Evolutionary conservation across 2,113 vertebrate genomes (phyloP).

Genomic region (Scortum barcoo): DNA sequence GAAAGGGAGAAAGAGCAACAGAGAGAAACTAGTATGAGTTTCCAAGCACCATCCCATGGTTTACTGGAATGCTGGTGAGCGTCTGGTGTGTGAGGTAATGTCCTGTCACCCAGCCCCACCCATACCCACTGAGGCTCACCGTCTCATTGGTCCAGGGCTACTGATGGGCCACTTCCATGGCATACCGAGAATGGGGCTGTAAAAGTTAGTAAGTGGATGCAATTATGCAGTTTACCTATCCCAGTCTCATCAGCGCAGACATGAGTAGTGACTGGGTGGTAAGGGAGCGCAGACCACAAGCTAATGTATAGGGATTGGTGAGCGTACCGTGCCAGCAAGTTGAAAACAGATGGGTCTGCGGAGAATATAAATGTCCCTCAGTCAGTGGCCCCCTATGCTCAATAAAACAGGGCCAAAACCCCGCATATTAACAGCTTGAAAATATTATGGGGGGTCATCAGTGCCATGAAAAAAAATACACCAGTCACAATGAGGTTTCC

Average conservation of each 20-base stretch:
- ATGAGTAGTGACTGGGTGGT: slow-evolving; percentile 63
- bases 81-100: slow-evolving; percentile 82
- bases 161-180: slow-evolving; percentile 64
- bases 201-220: slow-evolving; percentile 65
- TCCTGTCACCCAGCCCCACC: slow-evolving; percentile 77
- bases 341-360: slow-evolving; percentile 68
- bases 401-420: slow-evolving; percentile 67
- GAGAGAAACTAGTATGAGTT: slow-evolving; percentile 74
- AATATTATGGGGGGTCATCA: slow-evolving; percentile 68
- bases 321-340: slow-evolving; percentile 45
- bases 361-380: slow-evolving; percentile 68
- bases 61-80: slow-evolving; percentile 80
- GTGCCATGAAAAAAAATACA: slow-evolving; percentile 56
- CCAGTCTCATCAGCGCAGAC: slow-evolving; percentile 53
- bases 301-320: slow-evolving; percentile 60
- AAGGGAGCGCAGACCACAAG: slow-evolving; percentile 54
- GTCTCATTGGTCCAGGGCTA: slow-evolving; percentile 60
- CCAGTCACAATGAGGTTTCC: slow-evolving; percentile 71
- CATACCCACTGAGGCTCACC: slow-evolving; percentile 69
- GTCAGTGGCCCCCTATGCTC: slow-evolving; percentile 50
- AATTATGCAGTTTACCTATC: slow-evolving; percentile 71
- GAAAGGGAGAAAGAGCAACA: slow-evolving; percentile 62
- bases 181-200: slow-evolving; percentile 62
- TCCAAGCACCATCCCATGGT: slow-evolving; percentile 78
- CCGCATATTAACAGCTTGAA: slow-evolving; percentile 71